Evolutionary conservation across 2,888 invertebrate genomes (phyloP), one percentile per base, ranked within the genome.

Genomic region (Alviniconcha strummeri): DNA sequence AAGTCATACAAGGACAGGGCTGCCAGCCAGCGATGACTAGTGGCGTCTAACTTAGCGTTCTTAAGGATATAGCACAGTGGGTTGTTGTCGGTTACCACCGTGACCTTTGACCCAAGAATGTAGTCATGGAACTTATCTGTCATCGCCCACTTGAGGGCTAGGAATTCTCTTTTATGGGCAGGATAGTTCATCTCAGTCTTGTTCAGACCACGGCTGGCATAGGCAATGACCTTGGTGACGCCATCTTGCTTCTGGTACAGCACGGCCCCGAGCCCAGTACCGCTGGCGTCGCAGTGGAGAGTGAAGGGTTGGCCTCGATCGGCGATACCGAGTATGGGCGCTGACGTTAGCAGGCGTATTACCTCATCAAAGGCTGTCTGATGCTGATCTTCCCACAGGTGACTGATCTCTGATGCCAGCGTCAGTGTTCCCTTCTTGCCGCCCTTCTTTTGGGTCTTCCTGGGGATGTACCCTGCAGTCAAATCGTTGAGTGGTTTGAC

Each of bases 81-180:
- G 54, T 82, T 82, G 55, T 82, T 82, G 55, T 82, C 82, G 1
- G 75, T 82, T 52, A 17, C 15, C 11, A 82, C 82, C 11, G 67
- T 60, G 17, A 82, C 74, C 17, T 64, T 67, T 83, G n/a, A n/a
- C n/a, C n/a, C n/a, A n/a, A n/a, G n/a, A n/a, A n/a, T n/a, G n/a
- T n/a, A n/a, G n/a, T n/a, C 72, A 54, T 80, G 55, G 56, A 67
- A 75, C 52, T 86, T 88, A 6, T 85, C 85, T 0, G 85, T 84
- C 9, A 86, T 69, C 2, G 85, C 83, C 86, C 87, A 88, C 67
- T 85, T 85, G 3, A 87, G 75, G 0, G 85, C 75, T 0, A 88
- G 69, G 54, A 85, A 87, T 56, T 88, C 86, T 19, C 83, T 60
- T 36, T 87, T 85, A 64, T 84, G 87, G 7, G 85, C 81, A 5